Conservation (phyloP, 2,797 vertebrate genomes). For the Enteromius thamalakanensis region DNA sequence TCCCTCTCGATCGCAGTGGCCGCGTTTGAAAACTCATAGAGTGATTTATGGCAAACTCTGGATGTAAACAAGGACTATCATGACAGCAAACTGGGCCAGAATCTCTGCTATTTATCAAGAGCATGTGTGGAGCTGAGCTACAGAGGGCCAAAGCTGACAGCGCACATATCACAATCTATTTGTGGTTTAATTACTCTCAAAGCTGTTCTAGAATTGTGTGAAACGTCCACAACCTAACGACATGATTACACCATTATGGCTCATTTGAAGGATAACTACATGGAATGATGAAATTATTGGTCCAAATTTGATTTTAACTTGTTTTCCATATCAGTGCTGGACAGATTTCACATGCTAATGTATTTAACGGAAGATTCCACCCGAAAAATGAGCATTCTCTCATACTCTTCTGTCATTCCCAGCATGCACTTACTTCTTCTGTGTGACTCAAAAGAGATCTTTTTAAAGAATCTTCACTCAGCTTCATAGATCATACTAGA, state of each 20-base stretch:
- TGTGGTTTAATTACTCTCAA: slow-evolving; percentile 14
- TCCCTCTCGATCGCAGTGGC: not conserved
- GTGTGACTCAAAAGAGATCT: not conserved
- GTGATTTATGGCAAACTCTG: slow-evolving; percentile 10
- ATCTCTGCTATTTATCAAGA: slow-evolving; percentile 26
- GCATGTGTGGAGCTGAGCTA: not conserved
- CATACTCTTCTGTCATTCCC: not conserved
- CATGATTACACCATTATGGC: slow-evolving; percentile 21
- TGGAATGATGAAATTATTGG: not conserved
- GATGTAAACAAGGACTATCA: slow-evolving; percentile 14
- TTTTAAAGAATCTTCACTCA: not conserved
- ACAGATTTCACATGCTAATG: not conserved
- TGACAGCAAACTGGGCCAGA: slow-evolving; percentile 4
- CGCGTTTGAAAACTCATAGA: not conserved
- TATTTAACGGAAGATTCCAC: not conserved
- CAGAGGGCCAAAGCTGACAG: slow-evolving; percentile 6
- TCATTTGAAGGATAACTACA: slow-evolving; percentile 5
- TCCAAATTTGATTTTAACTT: not conserved
- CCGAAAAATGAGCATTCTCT: not conserved
- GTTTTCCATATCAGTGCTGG: not conserved
- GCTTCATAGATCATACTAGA: not conserved
- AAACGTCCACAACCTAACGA: slow-evolving; percentile 10
- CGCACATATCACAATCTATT: not conserved
- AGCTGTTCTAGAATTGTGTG: not conserved
- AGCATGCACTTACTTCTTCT: not conserved